phyloP scores from a whole-genome alignment of 2,888 invertebrate species.

The Philonicus albiceps region DNA sequence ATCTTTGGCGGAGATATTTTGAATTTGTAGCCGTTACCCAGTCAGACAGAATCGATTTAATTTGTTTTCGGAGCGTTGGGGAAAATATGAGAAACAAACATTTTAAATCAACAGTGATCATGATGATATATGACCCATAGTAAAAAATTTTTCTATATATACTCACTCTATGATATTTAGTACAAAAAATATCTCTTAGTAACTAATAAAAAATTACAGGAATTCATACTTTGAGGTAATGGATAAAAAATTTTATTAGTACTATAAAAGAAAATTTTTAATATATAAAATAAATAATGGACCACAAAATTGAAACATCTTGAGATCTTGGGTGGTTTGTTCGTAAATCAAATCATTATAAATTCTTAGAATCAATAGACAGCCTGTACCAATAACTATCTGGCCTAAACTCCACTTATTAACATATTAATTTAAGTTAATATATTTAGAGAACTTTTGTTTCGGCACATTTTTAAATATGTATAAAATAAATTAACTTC shows the following conservation, averaged over 20 bases:
- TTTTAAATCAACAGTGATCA: background rate
- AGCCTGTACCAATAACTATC: too few relatives aligned
- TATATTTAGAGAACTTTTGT: too few relatives aligned
- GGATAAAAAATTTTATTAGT: background rate
- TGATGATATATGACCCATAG: background rate
- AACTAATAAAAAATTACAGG: background rate
- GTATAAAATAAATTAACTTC: too few relatives aligned
- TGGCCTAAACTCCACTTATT: too few relatives aligned
- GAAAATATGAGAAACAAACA: background rate
- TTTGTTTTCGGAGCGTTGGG: background rate
- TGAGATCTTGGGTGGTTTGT: too few relatives aligned
- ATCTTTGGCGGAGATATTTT: background rate
- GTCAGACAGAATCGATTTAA: background rate
- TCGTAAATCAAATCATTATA: too few relatives aligned
- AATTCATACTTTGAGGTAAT: background rate
- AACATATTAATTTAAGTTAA: too few relatives aligned
- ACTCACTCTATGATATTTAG: background rate
- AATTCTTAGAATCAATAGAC: too few relatives aligned
- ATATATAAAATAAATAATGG: background rate
- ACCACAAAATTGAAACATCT: too few relatives aligned
- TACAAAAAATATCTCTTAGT: background rate
- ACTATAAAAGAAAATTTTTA: background rate
- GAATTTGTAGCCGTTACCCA: background rate
- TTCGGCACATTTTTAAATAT: too few relatives aligned
- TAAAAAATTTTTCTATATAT: background rate